Evolutionary conservation across 2,113 vertebrate genomes (phyloP), one percentile per base, ranked within the genome.

Genomic region (Actenoides lindsayi): DNA sequence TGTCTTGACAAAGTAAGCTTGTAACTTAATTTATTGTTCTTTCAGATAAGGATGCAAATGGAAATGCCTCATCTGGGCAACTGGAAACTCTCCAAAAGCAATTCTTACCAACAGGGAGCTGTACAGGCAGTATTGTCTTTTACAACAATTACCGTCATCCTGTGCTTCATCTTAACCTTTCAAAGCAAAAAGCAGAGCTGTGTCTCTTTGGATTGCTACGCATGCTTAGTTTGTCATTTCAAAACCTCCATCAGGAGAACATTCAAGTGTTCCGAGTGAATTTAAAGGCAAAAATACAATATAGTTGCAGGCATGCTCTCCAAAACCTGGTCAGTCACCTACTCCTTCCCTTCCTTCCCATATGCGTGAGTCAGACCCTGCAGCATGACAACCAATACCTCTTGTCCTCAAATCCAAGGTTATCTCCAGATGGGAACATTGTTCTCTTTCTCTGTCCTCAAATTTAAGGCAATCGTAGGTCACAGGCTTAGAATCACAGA

Each of bases 391-490:
- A 21, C 27, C 19, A 2, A 0, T 15, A 30, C 19, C 37, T 48
- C 7, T 21, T 68, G 17, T 56, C 44, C 54, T 63, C 39, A 42
- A 4, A 46, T 33, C 25, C 14, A 33, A 27, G 7, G 11, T 70
- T 27, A 19, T 35, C 48, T 76, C 50, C 17, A 54, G 25, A 8
- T 48, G 16, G 24, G 28, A 74, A 17, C 28, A 5, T 13, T 21
- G 25, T 18, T 50, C 3, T 16, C 28, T 9, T 56, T 4, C 80
- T 53, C 37, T 56, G 48, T 46, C 23, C 24, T 83, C 46, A 63
- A 27, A 68, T 5, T 39, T 41, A n/a, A 0, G 0, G 20, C 37
- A 41, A 0, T 28, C 2, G 0, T 46, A 73, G 56, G 35, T 44
- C 16, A 25, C 13, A 33, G 48, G 10, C 20, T 1, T 3, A 71